Evolutionary conservation across 2,797 vertebrate genomes (phyloP), one percentile per base, ranked within the genome.

Genomic region (Lithobates pipiens): DNA sequence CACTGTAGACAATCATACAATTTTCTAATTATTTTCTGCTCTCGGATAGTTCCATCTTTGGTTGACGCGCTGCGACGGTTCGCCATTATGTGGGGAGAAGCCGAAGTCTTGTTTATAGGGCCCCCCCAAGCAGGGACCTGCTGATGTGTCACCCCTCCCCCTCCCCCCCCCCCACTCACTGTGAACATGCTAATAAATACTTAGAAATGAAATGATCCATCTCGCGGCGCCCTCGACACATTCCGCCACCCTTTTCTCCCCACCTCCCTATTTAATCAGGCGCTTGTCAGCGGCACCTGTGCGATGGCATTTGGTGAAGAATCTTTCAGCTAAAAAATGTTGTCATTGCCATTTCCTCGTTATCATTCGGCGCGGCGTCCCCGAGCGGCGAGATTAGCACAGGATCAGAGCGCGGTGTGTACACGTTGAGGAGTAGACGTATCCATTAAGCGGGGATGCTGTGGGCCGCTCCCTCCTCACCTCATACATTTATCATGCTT

Each of bases 401-500:
- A 88, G 92, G 92, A 93, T 93, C 92, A 82, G 93, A 89, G 85
- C 94, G 92, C 80, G 90, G 88, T 88, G 88, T 90, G 91, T 91
- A 92, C 92, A 92, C 91, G 91, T 93, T 92, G 91, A 90, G 83
- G 88, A 92, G 92, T 91, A 93, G 91, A 92, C 93, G 92, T 93
- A 92, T 93, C 92, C 93, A 93, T 94, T 93, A 93, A 91, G 23
- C 90, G 84, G 89, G 92, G 93, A 90, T 93, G 92, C 92, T 82
- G 90, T 89, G 44, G 90, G 93, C 91, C 93, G 93, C 94, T 94
- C 93, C 91, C 89, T 91, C 91, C 93, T 95, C 95, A 95, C 95
- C 93, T 95, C 95, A 93, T 93, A 95, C 97, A 99, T 99, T 97
- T 98, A 99, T 99, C 98, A 99, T 99, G 97, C 98, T 99, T 99